Evolutionary conservation across 2,113 vertebrate species (phyloP).

Genomic region (Hylia prasina): DNA sequence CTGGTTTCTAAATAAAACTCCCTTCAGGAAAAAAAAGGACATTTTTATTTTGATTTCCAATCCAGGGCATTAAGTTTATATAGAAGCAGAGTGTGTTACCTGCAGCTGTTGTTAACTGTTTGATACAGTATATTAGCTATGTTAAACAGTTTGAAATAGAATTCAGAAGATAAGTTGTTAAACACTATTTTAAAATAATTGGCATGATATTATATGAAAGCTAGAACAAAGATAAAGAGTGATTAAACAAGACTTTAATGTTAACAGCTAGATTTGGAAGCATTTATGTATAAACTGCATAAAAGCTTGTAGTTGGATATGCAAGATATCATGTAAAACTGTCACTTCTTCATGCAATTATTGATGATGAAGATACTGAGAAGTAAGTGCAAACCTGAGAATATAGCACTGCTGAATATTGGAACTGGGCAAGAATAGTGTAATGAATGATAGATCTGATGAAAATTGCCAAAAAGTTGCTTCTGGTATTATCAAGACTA

Average conservation of each 20-base stretch:
- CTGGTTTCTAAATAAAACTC: neutral
- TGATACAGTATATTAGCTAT: neutral
- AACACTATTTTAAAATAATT: conserved; percentile 9
- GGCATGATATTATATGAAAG: neutral
- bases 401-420: neutral
- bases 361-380: neutral
- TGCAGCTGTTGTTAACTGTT: neutral
- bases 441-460: neutral
- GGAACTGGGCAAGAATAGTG: neutral
- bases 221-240: neutral
- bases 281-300: conserved; percentile 11
- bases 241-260: conserved; percentile 4
- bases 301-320: conserved; percentile 6
- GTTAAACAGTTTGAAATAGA: neutral
- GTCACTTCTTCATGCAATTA: conserved; percentile 9
- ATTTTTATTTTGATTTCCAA: neutral
- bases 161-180: neutral
- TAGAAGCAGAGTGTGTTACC: conserved; percentile 3
- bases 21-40: neutral
- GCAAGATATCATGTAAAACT: conserved; percentile 7
- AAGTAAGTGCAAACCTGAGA: neutral
- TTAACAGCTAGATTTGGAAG: neutral
- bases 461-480: neutral
- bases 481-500: neutral
- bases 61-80: neutral